These are phyloP conservation scores for Ophion ventricosus DNA, from an alignment of 2,888 invertebrate genomes.

Conservation along the genomic window DNA sequence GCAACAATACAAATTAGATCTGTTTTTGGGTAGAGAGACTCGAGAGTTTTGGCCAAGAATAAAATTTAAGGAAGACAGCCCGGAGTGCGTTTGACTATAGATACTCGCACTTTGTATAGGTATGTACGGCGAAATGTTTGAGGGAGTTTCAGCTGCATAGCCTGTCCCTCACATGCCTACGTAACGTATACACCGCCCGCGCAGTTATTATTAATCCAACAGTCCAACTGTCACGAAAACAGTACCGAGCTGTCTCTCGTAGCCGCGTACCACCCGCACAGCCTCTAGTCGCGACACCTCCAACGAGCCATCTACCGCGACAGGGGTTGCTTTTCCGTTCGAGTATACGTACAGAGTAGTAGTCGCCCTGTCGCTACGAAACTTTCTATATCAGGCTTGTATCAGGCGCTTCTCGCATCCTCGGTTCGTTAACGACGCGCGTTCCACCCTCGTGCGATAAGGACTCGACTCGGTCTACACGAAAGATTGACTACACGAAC, in stretches of 20 bases:
- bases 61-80: conserved; percentile 33
- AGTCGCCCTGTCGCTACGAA: conserved; percentile 8
- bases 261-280: too few species aligned
- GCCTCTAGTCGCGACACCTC: conserved; percentile 55
- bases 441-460: background rate
- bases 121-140: background rate
- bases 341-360: conserved; percentile 58
- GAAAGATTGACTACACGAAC: background rate
- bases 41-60: conserved; percentile 32
- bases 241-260: conserved; percentile 50
- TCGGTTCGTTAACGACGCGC: background rate
- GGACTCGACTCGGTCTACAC: background rate
- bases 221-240: conserved; percentile 73
- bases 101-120: background rate
- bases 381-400: conserved; percentile 33
- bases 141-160: background rate
- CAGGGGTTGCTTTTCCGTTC: conserved; percentile 70
- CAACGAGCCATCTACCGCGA: conserved; percentile 73
- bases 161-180: background rate
- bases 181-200: conserved; percentile 30
- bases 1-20: conserved; percentile 51
- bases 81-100: background rate
- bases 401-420: background rate
- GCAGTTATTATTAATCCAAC: conserved; percentile 75
- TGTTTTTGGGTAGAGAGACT: conserved; percentile 38